Base-by-base conservation (phyloP, 2,888 invertebrate genomes). In the Drosophila macrospina region DNA sequence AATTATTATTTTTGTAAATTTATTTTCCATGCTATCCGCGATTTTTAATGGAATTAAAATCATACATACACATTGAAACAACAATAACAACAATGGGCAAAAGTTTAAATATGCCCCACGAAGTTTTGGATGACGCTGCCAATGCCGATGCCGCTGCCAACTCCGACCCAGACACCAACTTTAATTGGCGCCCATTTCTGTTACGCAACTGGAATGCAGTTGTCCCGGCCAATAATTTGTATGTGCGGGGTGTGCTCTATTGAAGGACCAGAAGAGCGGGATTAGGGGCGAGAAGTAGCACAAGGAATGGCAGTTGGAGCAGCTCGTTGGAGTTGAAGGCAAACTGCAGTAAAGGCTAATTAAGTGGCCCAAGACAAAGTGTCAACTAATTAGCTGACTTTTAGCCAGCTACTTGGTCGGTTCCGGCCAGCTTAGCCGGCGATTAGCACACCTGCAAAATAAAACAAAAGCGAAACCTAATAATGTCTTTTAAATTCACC, bases 151-250 rank as follows among this genome's bases (percentile, higher is more conserved):
- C 52, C 56, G 41, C 65, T 30, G 57, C 44, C 59, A 55, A 62
- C 51, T 64, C 48, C 34, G 65, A 72, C 54, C 65, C 82, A 34
- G 78, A 45, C 67, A 70, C 76, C 74, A 81, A 82, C 78, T 81
- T 88, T 81, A 86, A 86, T 85, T 88, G 89, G 88, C 88, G 88
- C 56, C 88, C 89, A 70, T 84, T 88, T 72, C 60, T 86, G 80
- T 70, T 89, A 61, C 89, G 89, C 75, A 84, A 88, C 82, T 89
- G 89, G 89, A 88, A 84, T 82, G 79, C 81, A 74, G 75, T 89
- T 81, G 83, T 78, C 50, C 88, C 88, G 39, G 75, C 82, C 71
- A 89, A 70, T 76, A 89, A 88, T 81, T 72, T 89, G 69, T 88
- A 89, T 69, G 77, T 87, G 72, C 81, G 88, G 62, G 87, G 87